Evolutionary conservation across 2,888 invertebrate species (phyloP), one percentile per base, ranked within the genome.

Genomic region (Linnaemya tessellans): DNA sequence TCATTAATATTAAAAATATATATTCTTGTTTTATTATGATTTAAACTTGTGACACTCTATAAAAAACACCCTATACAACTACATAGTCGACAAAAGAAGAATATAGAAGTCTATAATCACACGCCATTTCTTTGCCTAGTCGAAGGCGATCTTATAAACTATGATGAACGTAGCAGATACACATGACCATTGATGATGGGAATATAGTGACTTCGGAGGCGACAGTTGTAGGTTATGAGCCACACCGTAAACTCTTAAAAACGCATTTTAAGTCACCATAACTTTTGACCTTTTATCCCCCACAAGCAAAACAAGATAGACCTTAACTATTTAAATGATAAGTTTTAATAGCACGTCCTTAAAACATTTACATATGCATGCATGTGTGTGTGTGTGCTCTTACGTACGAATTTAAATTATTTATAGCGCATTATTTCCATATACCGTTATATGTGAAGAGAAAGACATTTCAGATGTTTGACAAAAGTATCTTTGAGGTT

Each of bases 401-500:
- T 30, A 30, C 30, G 30, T 30, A 5, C 30, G 41, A 60, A 51
- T 43, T 54, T 5, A 65, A 54, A 64, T 62, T 54, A 25, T 64
- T 9, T 3, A 30, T 30, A 35, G n/a, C 30, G 41, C 41, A 25
- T 41, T 67, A 58, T 58, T 35, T 68, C 10, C 41, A 8, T 43
- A 15, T 62, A 11, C 41, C 30, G 7, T 65, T 41, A 22, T 46
- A 15, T n/a, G 25, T 4, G 49, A 70, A 11, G 18, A 49, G 18
- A 51, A 77, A 71, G 64, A 80, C 41, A 7, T 74, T 82, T 64
- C 10, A 71, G 71, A 71, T 65, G 74, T 64, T 74, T 74, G 65
- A 67, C 67, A 67, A 67, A 80, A 74, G 64, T 80, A n/a, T 74
- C 62, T 85, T 81, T 70, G 74, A 70, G 81, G 81, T 81, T 84